Evolutionary conservation across 2,113 vertebrate species (phyloP), one percentile per base, ranked within the genome.

Genomic region (Charadrius vociferus): DNA sequence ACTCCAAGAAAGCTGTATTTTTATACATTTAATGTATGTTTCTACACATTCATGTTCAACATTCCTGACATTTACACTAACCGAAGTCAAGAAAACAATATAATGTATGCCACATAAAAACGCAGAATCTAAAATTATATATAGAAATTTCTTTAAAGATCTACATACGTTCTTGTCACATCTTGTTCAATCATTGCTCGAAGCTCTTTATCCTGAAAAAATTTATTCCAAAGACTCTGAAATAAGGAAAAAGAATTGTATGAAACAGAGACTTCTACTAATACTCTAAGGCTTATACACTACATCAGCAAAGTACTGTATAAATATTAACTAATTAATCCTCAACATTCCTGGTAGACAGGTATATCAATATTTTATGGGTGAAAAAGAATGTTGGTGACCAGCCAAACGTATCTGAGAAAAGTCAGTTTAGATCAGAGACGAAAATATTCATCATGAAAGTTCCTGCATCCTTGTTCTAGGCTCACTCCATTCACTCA

Each of bases 121-220:
- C 2, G 3, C 21, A 91, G 90, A 90, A 90, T 70, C 80, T n/a
- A 50, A 71, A 84, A 90, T 61, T 91, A 78, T 92, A 88, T 90
- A 62, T 30, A 90, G 12, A 67, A 74, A 90, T 58, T 77, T 90
- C 53, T 61, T 71, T 86, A 78, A 88, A 90, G 39, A 73, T 96
- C 50, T 98, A 96, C 99, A 93, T 98, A 99, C 99, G 99, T 99
- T 99, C 99, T 99, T 75, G 98, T 98, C 66, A 99, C 99, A 92
- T 99, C 99, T 97, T 99, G 99, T 95, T 99, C 99, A 98, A 99
- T 99, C 99, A 99, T 99, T 83, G 99, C 98, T 97, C 99, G 98
- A 92, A 99, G 99, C 97, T 99, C 99, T 98, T 99, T 99, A 98
- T 99, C 99, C 94, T 99, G 99, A 98, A 99, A 99, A 98, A 98